These are phyloP conservation scores for Nesometra sesokonis DNA, from an alignment of 35 echinoderm and acorn worm species.

Conservation along the genomic window DNA sequence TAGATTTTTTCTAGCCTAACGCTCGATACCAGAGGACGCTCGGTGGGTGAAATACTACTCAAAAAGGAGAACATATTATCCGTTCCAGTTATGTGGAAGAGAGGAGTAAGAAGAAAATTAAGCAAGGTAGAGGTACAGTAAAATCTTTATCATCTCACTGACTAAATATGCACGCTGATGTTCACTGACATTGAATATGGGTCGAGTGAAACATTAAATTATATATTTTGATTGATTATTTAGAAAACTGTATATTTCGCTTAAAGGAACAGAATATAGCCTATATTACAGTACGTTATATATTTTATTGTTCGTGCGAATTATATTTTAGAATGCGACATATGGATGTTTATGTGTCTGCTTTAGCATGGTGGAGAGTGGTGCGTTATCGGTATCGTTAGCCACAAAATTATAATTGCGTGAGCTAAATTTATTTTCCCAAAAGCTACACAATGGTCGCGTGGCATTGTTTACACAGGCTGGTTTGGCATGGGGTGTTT, in stretches of 20 bases:
- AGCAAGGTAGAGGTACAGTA: background rate
- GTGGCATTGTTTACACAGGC: background rate
- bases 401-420: background rate
- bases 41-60: background rate
- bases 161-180: background rate
- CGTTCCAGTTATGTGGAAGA: background rate
- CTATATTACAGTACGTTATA: too few species aligned
- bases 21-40: background rate
- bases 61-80: background rate
- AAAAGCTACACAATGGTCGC: background rate
- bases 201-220: background rate
- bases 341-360: background rate
- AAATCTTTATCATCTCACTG: background rate
- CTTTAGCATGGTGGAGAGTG: background rate
- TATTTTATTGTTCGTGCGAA: background rate
- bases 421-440: background rate
- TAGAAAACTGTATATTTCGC: background rate
- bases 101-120: background rate
- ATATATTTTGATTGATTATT: background rate
- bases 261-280: background rate
- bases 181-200: background rate
- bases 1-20: background rate
- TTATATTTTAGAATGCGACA: background rate
- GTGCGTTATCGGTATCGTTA: background rate
- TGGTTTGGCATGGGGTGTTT: background rate